phyloP scores from a whole-genome alignment of 2,888 invertebrate species.

The Acanthosepion lycidas region DNA sequence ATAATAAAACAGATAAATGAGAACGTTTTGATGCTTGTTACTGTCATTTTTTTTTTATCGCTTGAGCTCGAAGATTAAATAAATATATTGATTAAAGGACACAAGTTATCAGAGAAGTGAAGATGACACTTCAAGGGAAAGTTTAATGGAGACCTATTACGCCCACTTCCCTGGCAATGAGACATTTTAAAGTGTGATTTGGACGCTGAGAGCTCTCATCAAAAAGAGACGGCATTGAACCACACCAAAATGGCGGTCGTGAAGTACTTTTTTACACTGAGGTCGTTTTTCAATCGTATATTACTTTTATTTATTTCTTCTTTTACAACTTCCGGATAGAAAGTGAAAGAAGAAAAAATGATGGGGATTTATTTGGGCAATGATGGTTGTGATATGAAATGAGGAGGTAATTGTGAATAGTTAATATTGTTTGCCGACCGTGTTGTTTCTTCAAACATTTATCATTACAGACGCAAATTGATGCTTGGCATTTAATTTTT shows the following conservation, averaged over 20 bases:
- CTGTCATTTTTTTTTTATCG: background rate
- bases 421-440: background rate
- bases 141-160: background rate
- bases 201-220: background rate
- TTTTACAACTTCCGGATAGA: background rate
- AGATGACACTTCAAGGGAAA: background rate
- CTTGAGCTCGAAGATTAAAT: background rate
- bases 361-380: background rate
- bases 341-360: background rate
- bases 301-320: background rate
- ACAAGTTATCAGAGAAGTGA: background rate
- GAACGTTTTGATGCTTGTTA: background rate
- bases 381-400: background rate
- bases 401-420: background rate
- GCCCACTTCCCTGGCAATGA: background rate
- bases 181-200: background rate
- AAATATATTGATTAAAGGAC: background rate
- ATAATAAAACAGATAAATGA: conserved; percentile 1
- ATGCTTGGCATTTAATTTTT: background rate
- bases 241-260: background rate
- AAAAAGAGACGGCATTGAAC: background rate
- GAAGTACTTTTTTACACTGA: background rate
- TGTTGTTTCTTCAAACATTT: background rate
- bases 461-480: background rate
- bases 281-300: background rate